These are phyloP conservation scores for Scomberomorus guttatus DNA, from an alignment of 2,797 vertebrate species.

Conservation along the genomic window DNA sequence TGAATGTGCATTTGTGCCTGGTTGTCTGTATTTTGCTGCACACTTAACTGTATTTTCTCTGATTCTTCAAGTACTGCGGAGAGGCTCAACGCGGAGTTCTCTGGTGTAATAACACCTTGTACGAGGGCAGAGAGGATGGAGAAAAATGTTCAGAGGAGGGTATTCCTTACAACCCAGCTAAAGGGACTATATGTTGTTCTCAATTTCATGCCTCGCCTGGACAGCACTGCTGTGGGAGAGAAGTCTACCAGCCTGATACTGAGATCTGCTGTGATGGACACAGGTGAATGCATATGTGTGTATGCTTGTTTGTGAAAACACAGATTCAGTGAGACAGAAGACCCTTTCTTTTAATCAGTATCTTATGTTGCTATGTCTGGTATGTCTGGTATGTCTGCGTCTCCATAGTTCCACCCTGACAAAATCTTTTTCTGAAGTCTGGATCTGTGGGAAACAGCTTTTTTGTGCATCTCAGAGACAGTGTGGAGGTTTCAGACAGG, in stretches of 20 bases:
- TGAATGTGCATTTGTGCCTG: not conserved
- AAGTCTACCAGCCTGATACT: slow-evolving; percentile 9
- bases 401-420: no score
- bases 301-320: not conserved
- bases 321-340: not conserved
- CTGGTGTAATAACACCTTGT: slow-evolving; percentile 31
- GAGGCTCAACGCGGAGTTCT: not conserved
- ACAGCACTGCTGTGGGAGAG: slow-evolving; percentile 60
- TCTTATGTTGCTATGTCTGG: not conserved
- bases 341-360: no score
- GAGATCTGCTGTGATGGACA: slow-evolving; percentile 75
- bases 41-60: slow-evolving; percentile 6
- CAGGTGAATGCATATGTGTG: slow-evolving; percentile 47
- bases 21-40: not conserved
- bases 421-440: no score
- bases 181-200: slow-evolving; percentile 27
- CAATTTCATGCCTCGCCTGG: slow-evolving; percentile 8
- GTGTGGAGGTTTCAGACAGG: no score
- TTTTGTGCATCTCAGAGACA: no score
- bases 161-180: slow-evolving; percentile 5
- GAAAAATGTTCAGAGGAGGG: slow-evolving; percentile 16
- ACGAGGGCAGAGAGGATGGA: slow-evolving; percentile 7
- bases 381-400: no score
- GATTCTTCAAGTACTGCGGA: slow-evolving; percentile 35
- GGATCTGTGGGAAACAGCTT: no score